Conservation (phyloP, 2,888 invertebrate species). For the Exephanes ischioxanthus region DNA sequence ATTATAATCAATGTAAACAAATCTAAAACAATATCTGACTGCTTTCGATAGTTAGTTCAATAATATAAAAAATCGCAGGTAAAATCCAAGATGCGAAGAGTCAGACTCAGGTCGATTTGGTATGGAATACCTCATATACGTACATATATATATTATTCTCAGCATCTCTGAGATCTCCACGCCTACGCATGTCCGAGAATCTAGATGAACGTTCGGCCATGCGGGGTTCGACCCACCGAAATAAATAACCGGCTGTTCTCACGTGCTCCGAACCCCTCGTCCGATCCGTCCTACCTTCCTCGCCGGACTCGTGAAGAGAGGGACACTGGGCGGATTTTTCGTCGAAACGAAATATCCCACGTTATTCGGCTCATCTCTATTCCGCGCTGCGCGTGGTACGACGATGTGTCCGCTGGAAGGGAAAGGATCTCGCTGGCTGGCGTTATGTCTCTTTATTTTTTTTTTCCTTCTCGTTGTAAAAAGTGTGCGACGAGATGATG, state of each 20-base stretch:
- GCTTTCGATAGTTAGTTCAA: too few relatives aligned
- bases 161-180: not conserved
- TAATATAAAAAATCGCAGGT: too few relatives aligned
- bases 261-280: not conserved
- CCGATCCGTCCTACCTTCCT: not conserved
- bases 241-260: constrained; percentile 16
- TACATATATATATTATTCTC: not conserved
- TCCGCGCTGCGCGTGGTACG: not conserved
- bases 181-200: constrained; percentile 20
- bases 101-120: too few relatives aligned
- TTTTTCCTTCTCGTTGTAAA: not conserved
- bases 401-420: constrained; percentile 4
- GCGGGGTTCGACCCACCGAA: constrained; percentile 10
- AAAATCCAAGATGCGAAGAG: too few relatives aligned
- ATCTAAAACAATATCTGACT: too few relatives aligned
- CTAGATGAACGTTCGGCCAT: constrained; percentile 7
- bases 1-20: too few relatives aligned
- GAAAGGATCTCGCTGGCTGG: constrained; percentile 39
- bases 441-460: not conserved
- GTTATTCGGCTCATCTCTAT: not conserved
- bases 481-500: constrained; percentile 19
- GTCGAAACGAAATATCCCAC: not conserved
- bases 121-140: too few relatives aligned
- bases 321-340: not conserved
- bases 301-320: too few relatives aligned